Evolutionary conservation across 2,113 vertebrate species (phyloP).

Genomic region (Callipepla squamata): DNA sequence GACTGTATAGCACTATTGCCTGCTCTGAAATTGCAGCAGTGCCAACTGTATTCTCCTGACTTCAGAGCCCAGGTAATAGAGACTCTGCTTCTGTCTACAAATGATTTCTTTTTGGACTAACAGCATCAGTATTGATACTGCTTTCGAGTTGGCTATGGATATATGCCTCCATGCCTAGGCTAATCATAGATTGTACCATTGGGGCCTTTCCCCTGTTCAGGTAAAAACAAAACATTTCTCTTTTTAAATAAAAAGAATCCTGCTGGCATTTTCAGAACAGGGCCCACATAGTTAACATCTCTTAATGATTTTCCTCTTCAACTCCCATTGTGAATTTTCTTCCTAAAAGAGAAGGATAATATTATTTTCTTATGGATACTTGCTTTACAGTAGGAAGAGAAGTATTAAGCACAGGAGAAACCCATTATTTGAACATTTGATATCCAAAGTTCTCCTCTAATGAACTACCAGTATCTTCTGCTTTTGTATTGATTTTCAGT

Average conservation of each 20-base stretch:
- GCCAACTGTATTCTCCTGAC: not conserved
- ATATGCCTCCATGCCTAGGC: not conserved
- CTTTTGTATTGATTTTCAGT: not conserved
- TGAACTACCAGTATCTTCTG: not conserved
- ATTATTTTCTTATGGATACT: not conserved
- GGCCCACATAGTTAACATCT: not conserved
- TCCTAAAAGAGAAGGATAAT: not conserved
- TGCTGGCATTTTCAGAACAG: not conserved
- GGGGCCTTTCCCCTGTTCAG: not conserved
- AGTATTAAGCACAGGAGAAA: not conserved
- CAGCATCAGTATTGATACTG: not conserved
- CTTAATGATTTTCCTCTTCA: slow-evolving; percentile 3
- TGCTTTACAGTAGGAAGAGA: not conserved
- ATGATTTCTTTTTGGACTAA: not conserved
- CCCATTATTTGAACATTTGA: not conserved
- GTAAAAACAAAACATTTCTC: not conserved
- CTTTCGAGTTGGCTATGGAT: not conserved
- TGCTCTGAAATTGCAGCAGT: not conserved
- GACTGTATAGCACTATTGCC: not conserved
- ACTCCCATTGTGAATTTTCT: not conserved
- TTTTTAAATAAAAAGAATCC: not conserved
- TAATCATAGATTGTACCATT: not conserved
- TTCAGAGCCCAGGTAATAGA: not conserved
- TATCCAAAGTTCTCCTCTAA: not conserved
- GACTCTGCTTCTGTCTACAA: not conserved